Base-by-base conservation (phyloP, 2,888 invertebrate genomes). In the Pasiphila rectangulata region DNA sequence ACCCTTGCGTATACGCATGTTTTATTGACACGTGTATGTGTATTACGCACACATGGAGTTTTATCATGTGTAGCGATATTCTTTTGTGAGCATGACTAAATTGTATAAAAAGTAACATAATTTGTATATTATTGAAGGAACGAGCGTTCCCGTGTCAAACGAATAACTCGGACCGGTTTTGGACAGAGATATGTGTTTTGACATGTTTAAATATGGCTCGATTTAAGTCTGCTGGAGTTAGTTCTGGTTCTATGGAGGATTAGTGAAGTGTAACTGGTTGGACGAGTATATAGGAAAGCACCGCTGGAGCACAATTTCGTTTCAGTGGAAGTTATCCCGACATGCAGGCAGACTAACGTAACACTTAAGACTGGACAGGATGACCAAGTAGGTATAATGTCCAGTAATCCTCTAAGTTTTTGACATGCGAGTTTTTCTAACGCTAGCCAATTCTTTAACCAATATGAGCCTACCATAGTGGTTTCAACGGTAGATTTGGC, bases 21-120 rank as follows among this genome's bases (percentile, higher is more conserved):
- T 48, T 44, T 51, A 39, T 19, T 16, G 6, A 45, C 19, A 39
- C 24, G 6, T 35, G 35, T 36, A 35, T 37, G 43, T 46, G 45
- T 25, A 29, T 48, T 52, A 38, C 59, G 57, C 53, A 48, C 36
- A 19, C 9, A 16, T n/a, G n/a, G n/a, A 4, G 0, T 7, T 5
- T 21, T 10, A 4, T 1, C 4, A 48, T 36, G 35, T 29, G 30
- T 46, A 46, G 34, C 38, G 46, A 24, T 30, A 20, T 40, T 47
- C 42, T 54, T 54, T 45, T 62, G 60, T 59, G 62, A 69, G 63
- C 78, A 72, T 77, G 71, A 64, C 79, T 72, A 78, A 79, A 69
- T 61, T 56, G 51, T 56, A 62, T 69, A 75, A 73, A 63, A 64
- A 55, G 56, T 49, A 51, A 53, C 52, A 59, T 54, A 61, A 66